Evolutionary conservation across 2,113 vertebrate species (phyloP).

Genomic region (Helogale parvula): DNA sequence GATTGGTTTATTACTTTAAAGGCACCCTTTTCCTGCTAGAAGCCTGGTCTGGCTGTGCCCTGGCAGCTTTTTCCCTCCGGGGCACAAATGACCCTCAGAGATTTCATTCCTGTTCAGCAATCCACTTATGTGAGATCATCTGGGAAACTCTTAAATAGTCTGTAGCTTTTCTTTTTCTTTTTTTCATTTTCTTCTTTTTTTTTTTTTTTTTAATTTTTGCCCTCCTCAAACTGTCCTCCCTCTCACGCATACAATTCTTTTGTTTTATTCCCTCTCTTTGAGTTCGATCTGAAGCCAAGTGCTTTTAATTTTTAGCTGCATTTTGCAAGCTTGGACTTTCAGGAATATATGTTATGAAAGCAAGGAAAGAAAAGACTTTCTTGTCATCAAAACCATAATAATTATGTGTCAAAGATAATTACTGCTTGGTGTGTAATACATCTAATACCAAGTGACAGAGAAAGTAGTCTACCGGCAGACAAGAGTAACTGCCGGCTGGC

Average conservation of each 20-base stretch:
- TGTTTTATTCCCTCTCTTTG: slow-evolving; percentile 78
- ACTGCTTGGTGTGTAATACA: slow-evolving; percentile 88
- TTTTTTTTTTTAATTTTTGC: neutral
- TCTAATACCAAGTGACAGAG: slow-evolving; percentile 89
- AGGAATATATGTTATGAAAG: slow-evolving; percentile 90
- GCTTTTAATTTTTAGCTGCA: slow-evolving; percentile 85
- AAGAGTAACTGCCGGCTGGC: slow-evolving; percentile 83
- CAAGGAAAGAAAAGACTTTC: slow-evolving; percentile 88
- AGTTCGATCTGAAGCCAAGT: slow-evolving; percentile 85
- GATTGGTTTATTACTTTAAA: slow-evolving; percentile 90
- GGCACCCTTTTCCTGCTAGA: slow-evolving; percentile 84
- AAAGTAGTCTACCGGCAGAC: slow-evolving; percentile 85
- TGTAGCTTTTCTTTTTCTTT: slow-evolving; percentile 37
- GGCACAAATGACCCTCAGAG: slow-evolving; percentile 75
- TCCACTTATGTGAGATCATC: slow-evolving; percentile 86
- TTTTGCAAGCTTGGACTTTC: slow-evolving; percentile 86
- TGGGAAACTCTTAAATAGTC: slow-evolving; percentile 82
- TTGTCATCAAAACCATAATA: slow-evolving; percentile 93
- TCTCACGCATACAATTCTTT: slow-evolving; percentile 65
- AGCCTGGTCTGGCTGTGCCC: slow-evolving; percentile 77
- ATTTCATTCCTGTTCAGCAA: slow-evolving; percentile 77
- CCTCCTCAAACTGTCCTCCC: neutral
- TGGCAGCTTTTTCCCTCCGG: slow-evolving; percentile 67
- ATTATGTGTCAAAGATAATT: slow-evolving; percentile 93
- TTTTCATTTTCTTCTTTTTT: neutral